phyloP scores from a whole-genome alignment of 2,797 vertebrate species.

The Pangasius mekongensis region DNA sequence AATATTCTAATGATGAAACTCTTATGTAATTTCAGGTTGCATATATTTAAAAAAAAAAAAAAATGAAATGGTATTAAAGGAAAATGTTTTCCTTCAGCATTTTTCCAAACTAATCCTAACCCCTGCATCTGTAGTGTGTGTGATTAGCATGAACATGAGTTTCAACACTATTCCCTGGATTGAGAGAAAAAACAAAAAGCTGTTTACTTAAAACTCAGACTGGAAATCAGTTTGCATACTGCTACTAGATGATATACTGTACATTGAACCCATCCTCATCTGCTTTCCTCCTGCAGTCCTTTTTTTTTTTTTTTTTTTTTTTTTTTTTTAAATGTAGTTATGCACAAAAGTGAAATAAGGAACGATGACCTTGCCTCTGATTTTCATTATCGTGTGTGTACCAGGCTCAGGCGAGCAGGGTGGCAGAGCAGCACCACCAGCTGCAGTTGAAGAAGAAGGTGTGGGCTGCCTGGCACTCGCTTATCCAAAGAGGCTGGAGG shows the following conservation, averaged over 20 bases:
- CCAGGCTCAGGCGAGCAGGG: slow-evolving; percentile 69
- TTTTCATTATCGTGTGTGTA: not conserved
- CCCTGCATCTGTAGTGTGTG: not conserved
- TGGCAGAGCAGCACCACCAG: slow-evolving; percentile 82
- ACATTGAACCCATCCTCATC: slow-evolving; percentile 26
- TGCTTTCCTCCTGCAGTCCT: not conserved
- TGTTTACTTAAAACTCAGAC: not conserved
- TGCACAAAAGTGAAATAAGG: not conserved
- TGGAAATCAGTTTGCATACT: not conserved
- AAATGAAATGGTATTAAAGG: not conserved
- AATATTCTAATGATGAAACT: not conserved
- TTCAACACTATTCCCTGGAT: not conserved
- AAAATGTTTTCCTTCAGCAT: not conserved
- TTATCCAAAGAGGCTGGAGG: slow-evolving; percentile 83
- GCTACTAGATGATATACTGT: not conserved
- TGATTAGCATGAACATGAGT: not conserved
- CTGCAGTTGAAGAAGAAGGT: slow-evolving; percentile 85
- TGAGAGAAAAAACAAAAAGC: not conserved
- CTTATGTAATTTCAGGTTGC: not conserved
- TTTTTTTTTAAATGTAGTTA: not conserved
- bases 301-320: not conserved
- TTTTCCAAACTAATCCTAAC: not conserved
- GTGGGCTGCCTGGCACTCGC: slow-evolving; percentile 84
- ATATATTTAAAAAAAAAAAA: not conserved
- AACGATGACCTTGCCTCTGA: not conserved